Conservation (phyloP, 2,113 vertebrate species). For the Athene noctua region DNA sequence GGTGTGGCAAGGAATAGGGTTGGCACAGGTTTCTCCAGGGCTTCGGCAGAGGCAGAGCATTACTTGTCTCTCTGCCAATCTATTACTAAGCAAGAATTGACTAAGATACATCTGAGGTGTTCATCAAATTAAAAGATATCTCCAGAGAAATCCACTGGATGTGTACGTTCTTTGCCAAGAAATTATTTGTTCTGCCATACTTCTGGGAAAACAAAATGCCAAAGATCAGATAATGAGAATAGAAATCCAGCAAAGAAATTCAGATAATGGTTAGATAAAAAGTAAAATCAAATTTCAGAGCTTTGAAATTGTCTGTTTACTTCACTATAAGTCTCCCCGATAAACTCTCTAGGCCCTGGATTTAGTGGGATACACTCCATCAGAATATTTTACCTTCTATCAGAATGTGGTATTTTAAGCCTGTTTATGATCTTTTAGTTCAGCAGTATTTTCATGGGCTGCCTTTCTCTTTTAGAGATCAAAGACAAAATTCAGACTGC, state of each 20-base stretch:
- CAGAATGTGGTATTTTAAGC: background rate
- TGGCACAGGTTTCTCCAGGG: background rate
- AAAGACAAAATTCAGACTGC: conserved; percentile 20
- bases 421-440: background rate
- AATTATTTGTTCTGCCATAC: background rate
- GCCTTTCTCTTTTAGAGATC: conserved; percentile 25
- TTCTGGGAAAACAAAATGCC: background rate
- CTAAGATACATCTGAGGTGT: background rate
- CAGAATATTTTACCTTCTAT: background rate
- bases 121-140: background rate
- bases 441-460: conserved; percentile 2
- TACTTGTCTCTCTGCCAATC: background rate
- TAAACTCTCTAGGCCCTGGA: background rate
- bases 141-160: background rate
- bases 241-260: background rate
- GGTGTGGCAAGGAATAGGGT: background rate
- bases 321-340: background rate
- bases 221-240: background rate
- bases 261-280: background rate
- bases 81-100: background rate
- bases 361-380: background rate
- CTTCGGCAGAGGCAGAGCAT: fast-evolving
- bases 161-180: background rate
- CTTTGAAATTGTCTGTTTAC: background rate
- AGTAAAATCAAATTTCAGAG: background rate